Evolutionary conservation across 2,797 vertebrate species (phyloP).

Genomic region (Erithacus rubecula): DNA sequence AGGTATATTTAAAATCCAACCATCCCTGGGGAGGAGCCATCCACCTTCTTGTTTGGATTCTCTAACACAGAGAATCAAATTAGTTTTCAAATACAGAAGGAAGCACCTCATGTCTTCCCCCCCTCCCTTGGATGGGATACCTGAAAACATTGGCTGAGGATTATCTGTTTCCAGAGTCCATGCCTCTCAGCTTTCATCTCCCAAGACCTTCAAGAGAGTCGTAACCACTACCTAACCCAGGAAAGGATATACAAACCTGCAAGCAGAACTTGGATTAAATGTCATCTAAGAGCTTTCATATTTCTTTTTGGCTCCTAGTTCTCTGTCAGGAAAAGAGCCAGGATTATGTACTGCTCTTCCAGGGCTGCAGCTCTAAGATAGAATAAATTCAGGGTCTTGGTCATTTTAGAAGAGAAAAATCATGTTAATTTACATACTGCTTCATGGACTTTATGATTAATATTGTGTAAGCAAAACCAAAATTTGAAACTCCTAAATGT

Average conservation of each 20-base stretch:
- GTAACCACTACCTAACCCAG: background rate
- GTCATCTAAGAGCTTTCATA: accelerated
- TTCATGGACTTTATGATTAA: background rate
- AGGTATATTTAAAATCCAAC: background rate
- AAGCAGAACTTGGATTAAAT: background rate
- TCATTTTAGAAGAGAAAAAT: background rate
- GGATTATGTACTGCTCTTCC: background rate
- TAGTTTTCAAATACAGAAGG: background rate
- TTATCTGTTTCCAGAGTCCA: background rate
- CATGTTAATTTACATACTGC: background rate
- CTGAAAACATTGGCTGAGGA: background rate
- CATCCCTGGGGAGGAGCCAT: accelerated
- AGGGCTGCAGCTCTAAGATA: background rate
- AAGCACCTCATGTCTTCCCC: background rate
- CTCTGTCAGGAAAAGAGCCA: background rate
- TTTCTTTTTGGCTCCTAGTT: background rate
- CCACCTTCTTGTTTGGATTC: background rate
- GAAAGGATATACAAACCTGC: background rate
- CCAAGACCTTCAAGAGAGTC: background rate
- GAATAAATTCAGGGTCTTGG: background rate
- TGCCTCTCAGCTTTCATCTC: background rate
- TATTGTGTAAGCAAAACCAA: background rate
- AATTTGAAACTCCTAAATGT: background rate
- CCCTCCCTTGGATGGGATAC: accelerated
- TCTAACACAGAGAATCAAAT: background rate